A percentile compares a stretch with the other conserved stretches of the same genome.
Evolutionary conservation across 2,797 vertebrate species (phyloP).

Genomic region (Naso thynnoides): DNA sequence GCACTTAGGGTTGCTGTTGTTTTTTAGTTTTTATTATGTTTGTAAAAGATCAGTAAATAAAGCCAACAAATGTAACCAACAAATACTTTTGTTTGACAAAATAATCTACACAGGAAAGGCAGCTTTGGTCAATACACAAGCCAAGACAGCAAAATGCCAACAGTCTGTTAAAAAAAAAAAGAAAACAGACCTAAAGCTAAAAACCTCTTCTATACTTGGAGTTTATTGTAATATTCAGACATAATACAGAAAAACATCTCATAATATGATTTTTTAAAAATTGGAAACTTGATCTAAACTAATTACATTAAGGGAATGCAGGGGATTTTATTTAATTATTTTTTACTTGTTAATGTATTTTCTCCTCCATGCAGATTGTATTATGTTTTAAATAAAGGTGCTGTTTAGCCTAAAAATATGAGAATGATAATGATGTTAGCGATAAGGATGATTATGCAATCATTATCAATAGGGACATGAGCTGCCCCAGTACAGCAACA

Average conservation of each 20-base stretch:
- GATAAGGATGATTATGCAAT: slow-evolving; percentile 1
- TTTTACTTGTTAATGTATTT: background rate
- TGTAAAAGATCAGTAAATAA: background rate
- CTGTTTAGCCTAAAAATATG: background rate
- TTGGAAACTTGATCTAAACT: background rate
- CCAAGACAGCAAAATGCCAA: background rate
- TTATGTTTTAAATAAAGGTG: background rate
- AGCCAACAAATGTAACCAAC: background rate
- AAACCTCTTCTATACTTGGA: background rate
- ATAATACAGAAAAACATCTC: background rate
- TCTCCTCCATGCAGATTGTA: background rate
- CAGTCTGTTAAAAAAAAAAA: background rate
- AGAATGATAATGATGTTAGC: background rate
- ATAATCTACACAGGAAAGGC: background rate
- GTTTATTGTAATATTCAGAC: background rate
- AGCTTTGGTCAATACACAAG: background rate
- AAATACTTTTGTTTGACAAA: background rate
- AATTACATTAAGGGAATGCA: background rate
- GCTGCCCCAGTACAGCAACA: background rate
- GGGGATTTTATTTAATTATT: background rate
- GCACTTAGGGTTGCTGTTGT: too few relatives aligned
- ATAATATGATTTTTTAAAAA: background rate
- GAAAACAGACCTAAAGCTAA: background rate
- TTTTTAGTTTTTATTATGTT: too few relatives aligned
- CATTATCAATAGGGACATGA: slow-evolving; percentile 14